Base-by-base conservation (phyloP, 2,797 vertebrate species). In the Centroberyx gerrardi region DNA sequence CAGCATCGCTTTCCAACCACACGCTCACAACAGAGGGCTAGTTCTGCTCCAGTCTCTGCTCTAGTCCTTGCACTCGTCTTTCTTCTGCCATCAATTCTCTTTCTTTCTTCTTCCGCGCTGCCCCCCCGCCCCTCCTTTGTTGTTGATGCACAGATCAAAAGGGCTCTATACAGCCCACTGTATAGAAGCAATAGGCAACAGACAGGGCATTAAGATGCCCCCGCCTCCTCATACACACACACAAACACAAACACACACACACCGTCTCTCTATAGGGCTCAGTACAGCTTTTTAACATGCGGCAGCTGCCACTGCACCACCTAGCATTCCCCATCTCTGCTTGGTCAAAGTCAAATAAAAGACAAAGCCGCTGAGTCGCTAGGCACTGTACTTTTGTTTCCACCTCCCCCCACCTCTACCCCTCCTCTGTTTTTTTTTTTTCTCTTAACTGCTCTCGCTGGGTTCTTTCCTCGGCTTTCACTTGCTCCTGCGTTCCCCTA, bases 291-390 rank as follows among this genome's bases (percentile, higher is more conserved):
- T 88, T 93, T 91, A 93, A 88, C 85, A 93, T 93, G 90, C 92
- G 49, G 84, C 86, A 83, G 83, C 83, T 89, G 88, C 86, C 88
- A 88, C 90, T 85, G 90, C 90, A 90, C 81, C 85, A 72, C 74
- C 87, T 81, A 88, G 83, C 84, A 79, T 80, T 82, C 73, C 81
- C 87, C 78, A 58, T 90, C 91, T 91, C 87, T 72, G 78, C 82
- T 83, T 62, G 89, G 85, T 93, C 93, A 94, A 95, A 95, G 95
- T 95, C 93, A 93, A 95, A 93, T 91, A 90, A 92, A 95, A 95
- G 93, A 90, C 94, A 92, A 93, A 93, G 85, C 81, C 79, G 85
- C 80, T 79, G 83, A 91, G 81, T 90, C 65, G 63, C 84, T 86
- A 68, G 5, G 70, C 78, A 66, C 77, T 86, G 84, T 86, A 92